Evolutionary conservation across 2,797 vertebrate genomes (phyloP).

Genomic region (Muraenolepis orangiensis): DNA sequence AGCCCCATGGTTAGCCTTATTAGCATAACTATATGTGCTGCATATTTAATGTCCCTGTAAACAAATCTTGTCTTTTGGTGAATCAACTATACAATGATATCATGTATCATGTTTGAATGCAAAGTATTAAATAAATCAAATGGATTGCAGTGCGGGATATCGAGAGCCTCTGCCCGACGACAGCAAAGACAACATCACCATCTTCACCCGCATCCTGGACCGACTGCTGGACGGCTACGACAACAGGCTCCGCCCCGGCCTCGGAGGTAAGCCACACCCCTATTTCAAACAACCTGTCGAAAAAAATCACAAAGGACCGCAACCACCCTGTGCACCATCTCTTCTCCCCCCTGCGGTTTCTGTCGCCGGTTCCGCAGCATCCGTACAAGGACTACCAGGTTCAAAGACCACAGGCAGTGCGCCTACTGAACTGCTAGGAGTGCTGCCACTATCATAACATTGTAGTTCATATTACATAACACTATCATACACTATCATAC

Average conservation of each 20-base stretch:
- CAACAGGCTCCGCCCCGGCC: constrained; percentile 92
- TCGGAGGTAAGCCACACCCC: constrained; percentile 82
- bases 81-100: background rate
- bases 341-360: too few species aligned
- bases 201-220: constrained; percentile 95
- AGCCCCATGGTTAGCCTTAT: background rate
- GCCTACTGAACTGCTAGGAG: too few species aligned
- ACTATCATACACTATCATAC: too few species aligned
- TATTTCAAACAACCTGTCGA: background rate
- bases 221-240: constrained; percentile 95
- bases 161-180: constrained; percentile 90
- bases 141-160: constrained; percentile 85
- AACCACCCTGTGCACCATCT: too few species aligned
- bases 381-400: too few species aligned
- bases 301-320: too few species aligned
- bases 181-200: constrained; percentile 96
- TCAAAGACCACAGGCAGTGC: too few species aligned
- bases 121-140: background rate
- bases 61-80: background rate
- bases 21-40: background rate
- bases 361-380: too few species aligned
- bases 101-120: background rate
- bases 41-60: background rate
- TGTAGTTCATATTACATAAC: too few species aligned
- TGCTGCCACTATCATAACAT: too few species aligned